These are phyloP conservation scores for Clupea harengus DNA, from an alignment of 2,113 vertebrate species.

Conservation along the genomic window DNA sequence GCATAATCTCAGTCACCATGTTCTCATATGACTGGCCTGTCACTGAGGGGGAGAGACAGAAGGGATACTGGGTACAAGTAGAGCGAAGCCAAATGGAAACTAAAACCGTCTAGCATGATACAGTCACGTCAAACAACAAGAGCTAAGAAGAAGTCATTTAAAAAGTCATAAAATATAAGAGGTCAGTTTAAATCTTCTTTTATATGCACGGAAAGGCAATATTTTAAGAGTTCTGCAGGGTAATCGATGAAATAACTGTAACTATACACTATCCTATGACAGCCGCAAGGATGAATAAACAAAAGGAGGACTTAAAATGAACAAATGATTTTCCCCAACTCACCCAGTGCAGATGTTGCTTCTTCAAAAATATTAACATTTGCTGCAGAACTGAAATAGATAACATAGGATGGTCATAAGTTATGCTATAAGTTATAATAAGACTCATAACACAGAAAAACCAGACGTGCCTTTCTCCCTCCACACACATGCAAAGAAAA, in stretches of 20 bases:
- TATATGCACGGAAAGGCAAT: neutral
- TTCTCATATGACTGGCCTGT: slow-evolving; percentile 94
- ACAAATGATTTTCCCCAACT: slow-evolving; percentile 32
- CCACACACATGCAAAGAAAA: neutral
- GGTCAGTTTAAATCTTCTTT: too few relatives aligned
- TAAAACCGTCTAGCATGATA: neutral
- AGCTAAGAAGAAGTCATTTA: neutral
- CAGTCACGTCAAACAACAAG: too few relatives aligned
- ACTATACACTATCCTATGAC: too few relatives aligned
- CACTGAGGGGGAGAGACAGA: slow-evolving; percentile 67
- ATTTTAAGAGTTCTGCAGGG: neutral
- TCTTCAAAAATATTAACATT: slow-evolving; percentile 90
- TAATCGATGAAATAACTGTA: neutral
- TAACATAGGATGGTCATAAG: neutral
- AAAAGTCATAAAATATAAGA: neutral
- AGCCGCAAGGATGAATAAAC: too few relatives aligned
- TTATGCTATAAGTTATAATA: too few relatives aligned
- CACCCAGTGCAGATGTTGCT: slow-evolving; percentile 93
- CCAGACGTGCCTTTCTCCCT: too few relatives aligned
- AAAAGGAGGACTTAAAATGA: too few relatives aligned
- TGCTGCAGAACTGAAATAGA: slow-evolving; percentile 76
- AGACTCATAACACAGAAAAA: too few relatives aligned
- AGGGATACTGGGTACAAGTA: neutral
- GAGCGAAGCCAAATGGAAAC: neutral
- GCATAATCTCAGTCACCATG: slow-evolving; percentile 98